phyloP scores from a whole-genome alignment of 2,797 vertebrate species.

The Falco biarmicus region DNA sequence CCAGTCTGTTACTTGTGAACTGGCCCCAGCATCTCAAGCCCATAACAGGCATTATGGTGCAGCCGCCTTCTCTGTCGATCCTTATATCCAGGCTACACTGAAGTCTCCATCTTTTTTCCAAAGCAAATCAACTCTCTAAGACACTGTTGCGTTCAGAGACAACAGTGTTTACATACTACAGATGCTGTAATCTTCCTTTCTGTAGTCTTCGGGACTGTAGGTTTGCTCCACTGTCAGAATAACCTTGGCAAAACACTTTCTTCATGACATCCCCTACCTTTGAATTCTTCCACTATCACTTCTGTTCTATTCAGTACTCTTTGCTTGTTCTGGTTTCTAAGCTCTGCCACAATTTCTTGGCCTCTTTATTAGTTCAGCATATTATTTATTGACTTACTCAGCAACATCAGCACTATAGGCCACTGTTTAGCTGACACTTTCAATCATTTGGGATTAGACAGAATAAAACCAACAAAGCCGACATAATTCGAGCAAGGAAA shows the following conservation, averaged over 20 bases:
- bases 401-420: not conserved
- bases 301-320: not conserved
- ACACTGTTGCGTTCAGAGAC: not conserved
- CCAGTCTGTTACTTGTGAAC: not conserved
- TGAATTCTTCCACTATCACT: not conserved
- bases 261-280: not conserved
- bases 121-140: not conserved
- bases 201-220: not conserved
- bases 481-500: not conserved
- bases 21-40: not conserved
- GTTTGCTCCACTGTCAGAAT: not conserved
- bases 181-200: not conserved
- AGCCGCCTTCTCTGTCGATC: not conserved
- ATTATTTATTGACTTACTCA: not conserved
- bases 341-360: not conserved
- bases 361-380: not conserved
- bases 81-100: not conserved
- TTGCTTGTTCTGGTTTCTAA: not conserved
- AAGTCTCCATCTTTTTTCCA: not conserved
- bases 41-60: not conserved
- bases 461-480: not conserved
- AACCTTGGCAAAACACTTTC: not conserved
- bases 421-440: constrained; percentile 19
- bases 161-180: not conserved
- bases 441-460: constrained; percentile 2